Base-by-base conservation (phyloP, 2,797 vertebrate species). In the Rhodeus uyekii region DNA sequence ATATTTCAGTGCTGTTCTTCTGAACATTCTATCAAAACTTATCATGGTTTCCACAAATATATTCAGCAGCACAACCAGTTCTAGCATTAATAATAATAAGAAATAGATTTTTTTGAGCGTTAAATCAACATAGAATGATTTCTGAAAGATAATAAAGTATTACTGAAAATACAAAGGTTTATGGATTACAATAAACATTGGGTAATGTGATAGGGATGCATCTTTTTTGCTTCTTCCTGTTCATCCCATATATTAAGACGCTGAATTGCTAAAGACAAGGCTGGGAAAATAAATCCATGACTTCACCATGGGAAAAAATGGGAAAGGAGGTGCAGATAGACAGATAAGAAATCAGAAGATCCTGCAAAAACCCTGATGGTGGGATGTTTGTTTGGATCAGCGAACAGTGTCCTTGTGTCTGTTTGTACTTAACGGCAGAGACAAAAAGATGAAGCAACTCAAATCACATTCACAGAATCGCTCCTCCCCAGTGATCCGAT, bases 201-300 rank as follows among this genome's bases (percentile, higher is more conserved):
- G 1, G 44, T 32, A 55, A 36, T 8, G 29, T 39, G 60, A 14
- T 19, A 63, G 74, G 46, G 46, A 36, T 48, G 53, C 46, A 22
- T 81, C 48, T 53, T 53, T 74, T 73, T 50, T 24, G 32, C 81
- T 81, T 61, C 46, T 29, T 69, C 24, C 67, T 78, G 74, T 85
- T 81, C 55, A 67, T 78, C 75, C 13, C 80, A n/a, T 50, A 50
- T 19, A 64, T n/a, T 74, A 74, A 80, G 65, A 60, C 69, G 86
- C 86, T 82, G 85, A 87, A 83, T 83, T 90, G 87, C 87, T 86
- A 86, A 83, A 91, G 90, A 82, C 24, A 79, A 83, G 84, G 84
- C 38, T 65, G 67, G 61, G 61, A 80, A 27, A 69, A 91, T 71
- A 76, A 86, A 83, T 86, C 86, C 86, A 88, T 89, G 89, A 86